These are phyloP conservation scores for Tringa solitaria DNA, from an alignment of 2,113 vertebrate genomes.

Conservation along the genomic window DNA sequence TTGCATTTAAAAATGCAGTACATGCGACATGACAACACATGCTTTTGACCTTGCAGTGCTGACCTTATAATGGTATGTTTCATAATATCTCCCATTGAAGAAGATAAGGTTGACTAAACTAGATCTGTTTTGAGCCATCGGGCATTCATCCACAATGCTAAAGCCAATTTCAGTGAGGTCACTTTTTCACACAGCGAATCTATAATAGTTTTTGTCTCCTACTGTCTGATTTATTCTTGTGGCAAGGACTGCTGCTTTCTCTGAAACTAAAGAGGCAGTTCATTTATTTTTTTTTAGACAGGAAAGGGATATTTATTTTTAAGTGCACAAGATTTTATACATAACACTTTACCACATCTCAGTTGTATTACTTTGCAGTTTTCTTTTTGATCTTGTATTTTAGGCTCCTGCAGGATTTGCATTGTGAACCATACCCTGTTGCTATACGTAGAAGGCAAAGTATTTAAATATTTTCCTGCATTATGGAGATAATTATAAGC, in stretches of 20 bases:
- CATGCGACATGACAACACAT: not conserved
- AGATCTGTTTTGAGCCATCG: slow-evolving; percentile 53
- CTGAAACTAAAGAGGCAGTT: slow-evolving; percentile 17
- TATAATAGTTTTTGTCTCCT: slow-evolving; percentile 59
- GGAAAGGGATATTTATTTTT: not conserved
- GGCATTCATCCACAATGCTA: slow-evolving; percentile 54
- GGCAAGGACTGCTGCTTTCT: slow-evolving; percentile 19
- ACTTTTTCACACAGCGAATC: slow-evolving; percentile 42
- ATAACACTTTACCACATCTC: not conserved
- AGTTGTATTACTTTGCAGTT: not conserved
- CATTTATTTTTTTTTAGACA: not conserved
- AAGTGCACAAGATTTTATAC: not conserved
- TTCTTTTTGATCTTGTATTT: slow-evolving; percentile 18
- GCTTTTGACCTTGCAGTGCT: slow-evolving; percentile 36
- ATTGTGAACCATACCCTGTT: not conserved
- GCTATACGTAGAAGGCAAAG: slow-evolving; percentile 8
- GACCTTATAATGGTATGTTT: slow-evolving; percentile 33
- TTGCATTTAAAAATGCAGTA: not conserved
- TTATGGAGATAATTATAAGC: slow-evolving; percentile 57
- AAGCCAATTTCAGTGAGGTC: slow-evolving; percentile 57
- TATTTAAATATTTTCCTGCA: slow-evolving; percentile 38
- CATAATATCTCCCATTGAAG: slow-evolving; percentile 35
- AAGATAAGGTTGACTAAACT: slow-evolving; percentile 56
- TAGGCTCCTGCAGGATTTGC: not conserved
- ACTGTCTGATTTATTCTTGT: slow-evolving; percentile 66